Conservation (phyloP, 2,113 vertebrate genomes). For the Istiophorus platypterus region DNA sequence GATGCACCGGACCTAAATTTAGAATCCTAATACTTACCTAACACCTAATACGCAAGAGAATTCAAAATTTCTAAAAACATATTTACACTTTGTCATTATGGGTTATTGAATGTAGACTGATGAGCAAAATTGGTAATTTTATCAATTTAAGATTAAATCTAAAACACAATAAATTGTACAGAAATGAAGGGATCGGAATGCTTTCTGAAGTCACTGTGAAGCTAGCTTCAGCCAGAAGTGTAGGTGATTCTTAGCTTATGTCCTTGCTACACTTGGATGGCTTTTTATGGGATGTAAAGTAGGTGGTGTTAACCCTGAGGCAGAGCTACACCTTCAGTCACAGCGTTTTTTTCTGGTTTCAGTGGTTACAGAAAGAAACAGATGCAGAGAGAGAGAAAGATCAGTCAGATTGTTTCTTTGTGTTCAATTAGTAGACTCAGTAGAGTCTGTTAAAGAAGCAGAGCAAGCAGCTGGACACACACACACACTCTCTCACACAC, state of each 20-base stretch:
- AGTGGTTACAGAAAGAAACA: conserved; percentile 42
- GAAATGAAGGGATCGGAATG: neutral
- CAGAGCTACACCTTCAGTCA: conserved; percentile 14
- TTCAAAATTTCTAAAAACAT: too few species aligned
- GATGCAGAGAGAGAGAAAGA: conserved; percentile 59
- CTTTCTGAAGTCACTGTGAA: neutral
- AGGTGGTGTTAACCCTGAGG: conserved; percentile 7
- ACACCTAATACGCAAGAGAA: too few species aligned
- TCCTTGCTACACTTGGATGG: neutral
- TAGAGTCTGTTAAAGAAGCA: conserved; percentile 72
- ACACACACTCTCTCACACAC: conserved; percentile 32
- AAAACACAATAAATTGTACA: neutral
- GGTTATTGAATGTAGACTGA: neutral
- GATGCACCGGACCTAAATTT: too few species aligned
- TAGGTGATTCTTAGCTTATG: neutral
- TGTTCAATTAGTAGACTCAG: conserved; percentile 73
- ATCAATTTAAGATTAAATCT: neutral
- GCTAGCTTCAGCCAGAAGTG: neutral
- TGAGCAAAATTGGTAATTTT: neutral
- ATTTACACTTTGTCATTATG: neutral
- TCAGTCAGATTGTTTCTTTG: conserved; percentile 70
- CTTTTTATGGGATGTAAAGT: neutral
- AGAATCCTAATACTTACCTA: too few species aligned
- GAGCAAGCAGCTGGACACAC: conserved; percentile 63
- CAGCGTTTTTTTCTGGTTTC: neutral